Conservation (phyloP, 2,797 vertebrate species). For the Phoebastria nigripes region DNA sequence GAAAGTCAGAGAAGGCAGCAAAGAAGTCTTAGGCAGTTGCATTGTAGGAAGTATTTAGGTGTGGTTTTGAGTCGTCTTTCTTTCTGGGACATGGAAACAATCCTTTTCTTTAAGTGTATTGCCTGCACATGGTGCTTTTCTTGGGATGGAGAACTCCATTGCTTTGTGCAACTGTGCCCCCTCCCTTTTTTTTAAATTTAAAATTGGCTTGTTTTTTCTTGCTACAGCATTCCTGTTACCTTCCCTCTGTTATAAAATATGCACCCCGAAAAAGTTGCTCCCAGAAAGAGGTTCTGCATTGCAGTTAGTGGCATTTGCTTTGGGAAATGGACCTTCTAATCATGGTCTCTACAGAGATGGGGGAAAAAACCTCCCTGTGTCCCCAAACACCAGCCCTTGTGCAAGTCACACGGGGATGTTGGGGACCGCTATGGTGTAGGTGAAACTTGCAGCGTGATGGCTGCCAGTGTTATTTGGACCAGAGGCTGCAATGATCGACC, state of each 20-base stretch:
- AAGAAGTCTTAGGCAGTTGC: not conserved
- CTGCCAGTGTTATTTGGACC: not conserved
- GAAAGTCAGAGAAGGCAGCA: not conserved
- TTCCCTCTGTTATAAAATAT: not conserved
- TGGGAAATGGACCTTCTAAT: not conserved
- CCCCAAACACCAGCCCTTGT: not conserved
- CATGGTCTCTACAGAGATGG: not conserved
- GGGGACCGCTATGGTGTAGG: rapidly evolving
- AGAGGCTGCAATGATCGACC: rapidly evolving
- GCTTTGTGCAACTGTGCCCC: not conserved
- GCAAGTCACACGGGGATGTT: rapidly evolving
- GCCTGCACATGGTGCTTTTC: not conserved
- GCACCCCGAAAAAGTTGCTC: not conserved
- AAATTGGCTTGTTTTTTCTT: not conserved
- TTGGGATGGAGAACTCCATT: not conserved
- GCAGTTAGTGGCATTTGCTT: not conserved
- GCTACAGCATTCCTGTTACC: not conserved
- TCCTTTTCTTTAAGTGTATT: not conserved
- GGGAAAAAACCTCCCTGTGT: rapidly evolving
- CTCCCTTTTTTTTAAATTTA: not conserved
- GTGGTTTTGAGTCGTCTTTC: not conserved
- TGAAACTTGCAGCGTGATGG: not conserved
- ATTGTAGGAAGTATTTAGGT: not conserved
- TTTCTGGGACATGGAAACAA: not conserved
- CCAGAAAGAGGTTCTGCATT: not conserved